phyloP scores from a whole-genome alignment of 1,140 invertebrate species.

The Anoplophora glabripennis region DNA sequence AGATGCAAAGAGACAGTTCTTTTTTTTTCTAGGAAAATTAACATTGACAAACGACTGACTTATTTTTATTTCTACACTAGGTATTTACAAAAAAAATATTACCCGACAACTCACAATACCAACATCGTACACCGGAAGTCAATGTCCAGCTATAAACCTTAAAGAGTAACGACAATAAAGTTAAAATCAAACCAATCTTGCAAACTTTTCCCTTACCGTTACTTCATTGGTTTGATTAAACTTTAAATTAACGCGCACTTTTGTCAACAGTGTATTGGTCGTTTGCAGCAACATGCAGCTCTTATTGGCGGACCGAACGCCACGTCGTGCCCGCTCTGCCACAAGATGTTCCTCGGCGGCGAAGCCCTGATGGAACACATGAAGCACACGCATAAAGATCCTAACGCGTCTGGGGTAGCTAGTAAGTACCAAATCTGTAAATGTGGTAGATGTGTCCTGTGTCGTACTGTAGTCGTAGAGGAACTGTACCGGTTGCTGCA shows the following conservation, averaged over 20 bases:
- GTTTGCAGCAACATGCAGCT: slow-evolving; percentile 88
- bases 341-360: slow-evolving; percentile 85
- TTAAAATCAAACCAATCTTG: slow-evolving; percentile 33
- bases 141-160: too few relatives aligned
- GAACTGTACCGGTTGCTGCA: too few relatives aligned
- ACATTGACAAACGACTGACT: too few relatives aligned
- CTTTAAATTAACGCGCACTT: slow-evolving; percentile 44
- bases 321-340: slow-evolving; percentile 86
- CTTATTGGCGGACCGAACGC: slow-evolving; percentile 86
- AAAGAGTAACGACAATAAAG: slow-evolving; percentile 11
- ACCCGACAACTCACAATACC: too few relatives aligned
- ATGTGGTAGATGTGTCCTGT: slow-evolving; percentile 5
- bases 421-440: slow-evolving; percentile 66
- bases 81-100: too few relatives aligned
- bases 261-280: slow-evolving; percentile 51
- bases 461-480: not conserved
- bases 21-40: too few relatives aligned
- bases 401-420: slow-evolving; percentile 80
- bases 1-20: too few relatives aligned
- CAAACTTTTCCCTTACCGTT: slow-evolving; percentile 6
- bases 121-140: too few relatives aligned
- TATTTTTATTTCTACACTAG: too few relatives aligned
- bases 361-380: slow-evolving; percentile 93
- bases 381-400: slow-evolving; percentile 93
- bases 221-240: slow-evolving; percentile 37